phyloP scores from a whole-genome alignment of 2,888 invertebrate species.

The Conchocele bisecta region DNA sequence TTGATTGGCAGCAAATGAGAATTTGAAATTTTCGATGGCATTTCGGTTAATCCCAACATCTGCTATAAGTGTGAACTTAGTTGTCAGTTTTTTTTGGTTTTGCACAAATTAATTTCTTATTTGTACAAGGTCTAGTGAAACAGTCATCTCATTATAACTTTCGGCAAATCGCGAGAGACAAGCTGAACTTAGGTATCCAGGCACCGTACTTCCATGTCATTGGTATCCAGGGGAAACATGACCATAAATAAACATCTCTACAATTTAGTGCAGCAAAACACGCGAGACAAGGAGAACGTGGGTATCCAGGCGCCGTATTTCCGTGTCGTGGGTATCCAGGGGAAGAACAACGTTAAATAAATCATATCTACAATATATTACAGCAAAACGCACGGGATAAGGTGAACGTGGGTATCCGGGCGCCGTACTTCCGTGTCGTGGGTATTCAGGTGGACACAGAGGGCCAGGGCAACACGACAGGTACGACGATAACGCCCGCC shows the following conservation, averaged over 20 bases:
- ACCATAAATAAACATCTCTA: no score
- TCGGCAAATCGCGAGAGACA: conserved; percentile 87
- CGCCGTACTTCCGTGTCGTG: conserved; percentile 96
- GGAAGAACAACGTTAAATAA: no score
- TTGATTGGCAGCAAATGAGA: no score
- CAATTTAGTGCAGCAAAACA: conserved; percentile 85
- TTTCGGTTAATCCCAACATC: no score
- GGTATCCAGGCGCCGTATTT: conserved; percentile 97
- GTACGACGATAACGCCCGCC: conserved; percentile 74
- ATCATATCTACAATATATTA: conserved; percentile 53
- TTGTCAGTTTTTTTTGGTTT: no score
- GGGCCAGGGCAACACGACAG: conserved; percentile 79
- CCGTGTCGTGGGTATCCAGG: conserved; percentile 94
- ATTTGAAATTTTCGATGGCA: no score
- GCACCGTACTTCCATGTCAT: conserved; percentile 97
- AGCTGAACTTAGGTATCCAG: conserved; percentile 91
- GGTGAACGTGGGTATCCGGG: conserved; percentile 91
- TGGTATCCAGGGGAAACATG: conserved; percentile 95
- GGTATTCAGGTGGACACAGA: conserved; percentile 93
- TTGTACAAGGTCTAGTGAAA: no score
- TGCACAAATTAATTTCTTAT: no score
- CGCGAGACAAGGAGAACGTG: conserved; percentile 86
- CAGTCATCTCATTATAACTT: no score
- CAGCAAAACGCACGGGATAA: conserved; percentile 87
- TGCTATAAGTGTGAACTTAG: no score